A percentile compares a stretch with the other conserved stretches of the same genome.
Evolutionary conservation across 2,888 invertebrate genomes (phyloP).

Genomic region (Escarpia spicata): DNA sequence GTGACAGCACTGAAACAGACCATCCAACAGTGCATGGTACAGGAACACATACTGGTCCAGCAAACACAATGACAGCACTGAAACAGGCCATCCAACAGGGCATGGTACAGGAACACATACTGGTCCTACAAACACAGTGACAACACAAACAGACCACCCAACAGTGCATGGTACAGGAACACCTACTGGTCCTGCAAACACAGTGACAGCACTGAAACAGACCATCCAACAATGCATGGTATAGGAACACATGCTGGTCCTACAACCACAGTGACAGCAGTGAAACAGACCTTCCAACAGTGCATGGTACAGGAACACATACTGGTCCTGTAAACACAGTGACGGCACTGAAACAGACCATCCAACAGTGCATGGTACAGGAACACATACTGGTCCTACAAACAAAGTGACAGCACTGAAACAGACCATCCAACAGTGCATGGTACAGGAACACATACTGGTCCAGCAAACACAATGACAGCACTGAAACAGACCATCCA

Average conservation of each 20-base stretch:
- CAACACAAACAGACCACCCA: too few species aligned
- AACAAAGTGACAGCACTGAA: too few species aligned
- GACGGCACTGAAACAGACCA: neutral
- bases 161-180: neutral
- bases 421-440: conserved; percentile 12
- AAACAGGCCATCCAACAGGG: too few species aligned
- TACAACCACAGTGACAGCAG: too few species aligned
- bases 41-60: neutral
- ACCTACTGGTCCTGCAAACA: neutral
- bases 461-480: neutral
- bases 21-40: neutral
- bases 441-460: conserved; percentile 9
- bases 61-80: neutral
- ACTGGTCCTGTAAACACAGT: neutral
- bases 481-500: conserved; percentile 4
- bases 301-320: neutral
- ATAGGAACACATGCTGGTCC: too few species aligned
- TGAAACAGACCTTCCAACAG: neutral
- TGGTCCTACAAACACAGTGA: too few species aligned
- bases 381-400: too few species aligned
- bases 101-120: too few species aligned
- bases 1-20: neutral
- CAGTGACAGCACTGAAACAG: conserved; percentile 1
- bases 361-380: neutral
- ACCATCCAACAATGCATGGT: too few species aligned